These are phyloP conservation scores for Acinonyx jubatus DNA, from an alignment of 2,113 vertebrate species.

Conservation along the genomic window DNA sequence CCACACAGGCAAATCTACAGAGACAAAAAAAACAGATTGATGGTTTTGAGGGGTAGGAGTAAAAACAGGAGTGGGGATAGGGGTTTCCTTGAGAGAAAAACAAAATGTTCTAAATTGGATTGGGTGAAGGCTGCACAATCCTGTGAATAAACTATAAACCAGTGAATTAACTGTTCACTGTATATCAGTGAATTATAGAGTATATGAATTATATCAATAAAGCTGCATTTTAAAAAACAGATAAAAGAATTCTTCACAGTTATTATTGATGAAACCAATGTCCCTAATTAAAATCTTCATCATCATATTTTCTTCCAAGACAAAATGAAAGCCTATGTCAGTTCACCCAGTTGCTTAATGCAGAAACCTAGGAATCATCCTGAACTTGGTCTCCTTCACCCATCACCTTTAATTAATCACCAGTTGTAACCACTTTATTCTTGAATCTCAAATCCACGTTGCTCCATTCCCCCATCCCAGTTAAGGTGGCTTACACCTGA, in stretches of 20 bases:
- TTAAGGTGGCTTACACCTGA: neutral
- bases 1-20: neutral
- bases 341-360: neutral
- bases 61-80: neutral
- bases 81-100: neutral
- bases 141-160: neutral
- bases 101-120: slow-evolving; percentile 26
- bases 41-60: neutral
- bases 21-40: neutral
- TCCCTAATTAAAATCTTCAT: slow-evolving; percentile 16
- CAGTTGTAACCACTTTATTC: neutral
- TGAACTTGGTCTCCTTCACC: neutral
- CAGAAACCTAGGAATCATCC: slow-evolving; percentile 8
- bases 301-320: slow-evolving; percentile 16
- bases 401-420: neutral
- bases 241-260: neutral
- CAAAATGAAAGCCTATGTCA: slow-evolving; percentile 11
- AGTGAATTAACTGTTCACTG: neutral
- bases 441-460: slow-evolving; percentile 18
- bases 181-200: neutral
- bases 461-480: neutral
- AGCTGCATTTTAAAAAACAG: neutral
- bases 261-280: neutral
- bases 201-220: neutral
- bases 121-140: neutral